These are phyloP conservation scores for Calosoma granatense DNA, from an alignment of 1,140 invertebrate genomes.

Conservation along the genomic window DNA sequence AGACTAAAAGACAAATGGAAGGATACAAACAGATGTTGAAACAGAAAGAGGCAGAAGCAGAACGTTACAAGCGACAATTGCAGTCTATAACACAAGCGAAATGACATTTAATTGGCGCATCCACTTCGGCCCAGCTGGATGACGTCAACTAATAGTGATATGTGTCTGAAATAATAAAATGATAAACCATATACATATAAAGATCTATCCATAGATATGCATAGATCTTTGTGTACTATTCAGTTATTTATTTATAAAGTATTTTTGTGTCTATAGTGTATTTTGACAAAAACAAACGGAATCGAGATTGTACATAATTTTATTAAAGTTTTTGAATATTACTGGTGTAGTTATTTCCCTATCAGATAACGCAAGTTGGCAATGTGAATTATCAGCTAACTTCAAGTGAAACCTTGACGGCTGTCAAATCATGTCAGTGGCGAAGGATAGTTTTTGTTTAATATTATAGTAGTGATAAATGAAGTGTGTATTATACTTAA, in stretches of 20 bases:
- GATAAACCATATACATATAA: too few relatives aligned
- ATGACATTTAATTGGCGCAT: not conserved
- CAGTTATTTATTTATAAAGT: not conserved
- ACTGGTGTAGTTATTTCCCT: not conserved
- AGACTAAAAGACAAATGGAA: slow-evolving; percentile 38
- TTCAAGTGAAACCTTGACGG: not conserved
- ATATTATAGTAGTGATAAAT: too few relatives aligned
- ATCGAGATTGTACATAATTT: not conserved
- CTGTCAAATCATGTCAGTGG: not conserved
- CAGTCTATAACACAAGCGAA: not conserved
- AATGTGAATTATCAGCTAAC: not conserved
- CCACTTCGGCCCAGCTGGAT: not conserved
- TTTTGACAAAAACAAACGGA: not conserved
- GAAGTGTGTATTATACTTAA: too few relatives aligned
- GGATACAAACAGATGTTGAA: slow-evolving; percentile 41
- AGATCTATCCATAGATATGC: too few relatives aligned
- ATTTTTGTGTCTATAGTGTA: not conserved
- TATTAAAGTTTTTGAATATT: not conserved
- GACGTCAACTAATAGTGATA: not conserved
- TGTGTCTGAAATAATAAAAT: not conserved
- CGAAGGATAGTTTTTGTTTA: not conserved
- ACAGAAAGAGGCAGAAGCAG: slow-evolving; percentile 42
- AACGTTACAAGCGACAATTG: slow-evolving; percentile 43
- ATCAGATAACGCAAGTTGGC: not conserved
- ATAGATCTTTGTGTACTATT: slow-evolving; percentile 23